Conservation (phyloP, 2,113 vertebrate species). For the Chamaetylas fuelleborni region DNA sequence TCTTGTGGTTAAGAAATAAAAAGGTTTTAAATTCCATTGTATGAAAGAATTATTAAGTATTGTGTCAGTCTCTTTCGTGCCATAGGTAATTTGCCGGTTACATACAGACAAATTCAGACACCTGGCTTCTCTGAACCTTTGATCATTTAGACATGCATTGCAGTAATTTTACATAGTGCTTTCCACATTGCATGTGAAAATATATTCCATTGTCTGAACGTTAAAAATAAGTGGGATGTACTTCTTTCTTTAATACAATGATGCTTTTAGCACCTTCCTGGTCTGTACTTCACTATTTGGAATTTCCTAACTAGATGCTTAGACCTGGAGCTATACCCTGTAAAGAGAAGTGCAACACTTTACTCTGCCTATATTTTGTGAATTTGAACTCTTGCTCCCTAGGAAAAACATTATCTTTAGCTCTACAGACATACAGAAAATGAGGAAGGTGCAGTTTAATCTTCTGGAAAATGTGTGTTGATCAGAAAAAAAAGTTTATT, state of each 20-base stretch:
- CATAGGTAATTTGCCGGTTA: not conserved
- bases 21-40: not conserved
- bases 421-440: not conserved
- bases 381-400: not conserved
- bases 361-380: not conserved
- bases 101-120: not conserved
- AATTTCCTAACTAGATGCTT: not conserved
- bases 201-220: not conserved
- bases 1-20: conserved; percentile 5
- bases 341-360: not conserved
- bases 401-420: not conserved
- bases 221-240: not conserved
- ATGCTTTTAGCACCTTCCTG: not conserved
- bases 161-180: not conserved
- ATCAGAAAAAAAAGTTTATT: not conserved
- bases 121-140: not conserved
- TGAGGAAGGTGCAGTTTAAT: not conserved
- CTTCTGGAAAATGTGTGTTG: not conserved
- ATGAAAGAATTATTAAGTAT: not conserved
- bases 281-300: not conserved
- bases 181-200: not conserved
- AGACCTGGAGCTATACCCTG: not conserved
- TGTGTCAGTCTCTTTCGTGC: not conserved
- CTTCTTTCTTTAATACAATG: not conserved
- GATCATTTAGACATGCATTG: not conserved